Conservation (phyloP, 2,113 vertebrate species). For the Lichenostomus cassidix region DNA sequence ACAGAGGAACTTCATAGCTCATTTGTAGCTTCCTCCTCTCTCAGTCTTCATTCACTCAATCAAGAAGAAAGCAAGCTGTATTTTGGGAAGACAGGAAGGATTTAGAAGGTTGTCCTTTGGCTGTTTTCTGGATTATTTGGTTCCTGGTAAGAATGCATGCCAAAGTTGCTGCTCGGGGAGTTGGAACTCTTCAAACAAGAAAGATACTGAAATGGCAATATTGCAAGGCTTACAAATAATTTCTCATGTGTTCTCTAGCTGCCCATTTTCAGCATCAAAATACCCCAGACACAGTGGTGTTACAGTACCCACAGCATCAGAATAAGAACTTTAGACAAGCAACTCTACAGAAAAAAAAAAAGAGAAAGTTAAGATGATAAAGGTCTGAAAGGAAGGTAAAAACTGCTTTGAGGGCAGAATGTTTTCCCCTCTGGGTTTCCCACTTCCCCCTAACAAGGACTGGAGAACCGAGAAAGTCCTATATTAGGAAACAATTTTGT, state of each 20-base stretch:
- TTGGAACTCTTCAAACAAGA: not conserved
- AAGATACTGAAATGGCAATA: not conserved
- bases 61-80: not conserved
- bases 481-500: not conserved
- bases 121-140: not conserved
- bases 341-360: not conserved
- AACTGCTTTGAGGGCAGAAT: not conserved
- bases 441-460: not conserved
- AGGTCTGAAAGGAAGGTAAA: not conserved
- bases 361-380: not conserved
- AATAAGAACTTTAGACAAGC: not conserved
- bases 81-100: not conserved
- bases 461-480: not conserved
- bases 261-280: not conserved
- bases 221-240: not conserved
- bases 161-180: not conserved
- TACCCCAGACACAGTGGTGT: not conserved
- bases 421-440: not conserved
- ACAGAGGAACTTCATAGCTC: not conserved
- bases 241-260: not conserved
- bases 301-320: not conserved
- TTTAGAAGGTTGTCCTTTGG: not conserved
- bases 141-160: rapidly evolving
- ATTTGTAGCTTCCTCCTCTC: not conserved
- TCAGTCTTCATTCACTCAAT: not conserved